Base-by-base conservation (phyloP, 30 jellyfish, hydroid and myxozoan genomes). In the Aurelia aurita complex sp. Pacific region DNA sequence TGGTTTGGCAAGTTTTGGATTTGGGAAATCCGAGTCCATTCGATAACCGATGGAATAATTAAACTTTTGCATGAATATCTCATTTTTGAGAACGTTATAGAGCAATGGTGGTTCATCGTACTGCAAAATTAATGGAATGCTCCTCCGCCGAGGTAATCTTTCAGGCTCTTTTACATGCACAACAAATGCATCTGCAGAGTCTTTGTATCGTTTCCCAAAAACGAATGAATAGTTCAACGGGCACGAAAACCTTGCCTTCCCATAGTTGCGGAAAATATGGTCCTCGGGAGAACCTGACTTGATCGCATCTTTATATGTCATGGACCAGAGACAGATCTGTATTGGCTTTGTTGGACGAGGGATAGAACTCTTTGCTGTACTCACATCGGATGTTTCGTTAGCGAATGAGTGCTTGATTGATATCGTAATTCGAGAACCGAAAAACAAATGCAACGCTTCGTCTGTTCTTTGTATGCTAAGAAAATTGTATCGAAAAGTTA, bases 11-110 rank as follows among this genome's bases (percentile, higher is more conserved):
- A 81, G 64, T 50, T 46, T 40, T 33, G 97, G 97, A 55, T 71
- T 76, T 12, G 86, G 89, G 52, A 89, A 70, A 72, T 89, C 97
- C 53, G 89, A 62, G 62, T 89, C 97, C 85, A 76, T 29, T 34
- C 97, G 69, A 62, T 89, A 89, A 10, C 89, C 88, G 16, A 89
- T 76, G 65, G 97, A 60, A 59, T 74, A 89, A 23, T 60, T 64
- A 66, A 89, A 89, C 3, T 59, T 12, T 4, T 33, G 61, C 91
- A 78, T 81, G 77, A 89, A 89, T 3, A 79, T 52, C 32, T 52
- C 77, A 60, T 79, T 79, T 42, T 32, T 35, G 34, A 87, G 82
- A 32, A 14, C 11, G 3, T 23, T 61, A 66, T 69, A 46, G 2
- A 36, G 77, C 8, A 59, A 3, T 0, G 96, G 88, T 0, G 96